phyloP scores from a whole-genome alignment of 2,113 vertebrate species.

The Myrmecophaga tridactyla region DNA sequence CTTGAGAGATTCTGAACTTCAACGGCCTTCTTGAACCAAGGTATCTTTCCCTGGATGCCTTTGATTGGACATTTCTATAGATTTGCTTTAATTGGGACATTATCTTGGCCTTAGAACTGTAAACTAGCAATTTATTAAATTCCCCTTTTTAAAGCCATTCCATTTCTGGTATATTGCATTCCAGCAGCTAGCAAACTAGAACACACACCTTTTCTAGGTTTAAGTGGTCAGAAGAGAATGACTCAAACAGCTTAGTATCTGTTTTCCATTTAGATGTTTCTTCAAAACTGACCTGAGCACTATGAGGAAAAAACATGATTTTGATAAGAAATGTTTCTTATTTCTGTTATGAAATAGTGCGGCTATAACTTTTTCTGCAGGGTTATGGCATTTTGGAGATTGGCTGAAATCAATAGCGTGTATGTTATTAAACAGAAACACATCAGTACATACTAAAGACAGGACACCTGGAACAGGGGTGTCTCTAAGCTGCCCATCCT shows the following conservation, averaged over 20 bases:
- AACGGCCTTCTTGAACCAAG: too few relatives aligned
- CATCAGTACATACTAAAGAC: fast-evolving
- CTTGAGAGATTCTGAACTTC: too few relatives aligned
- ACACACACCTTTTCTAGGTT: background rate
- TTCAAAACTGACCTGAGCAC: background rate
- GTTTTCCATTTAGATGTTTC: background rate
- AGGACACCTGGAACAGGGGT: background rate
- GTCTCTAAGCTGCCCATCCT: too few relatives aligned
- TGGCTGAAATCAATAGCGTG: background rate
- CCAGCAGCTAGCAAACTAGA: too few relatives aligned
- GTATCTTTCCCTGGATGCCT: too few relatives aligned
- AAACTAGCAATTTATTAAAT: too few relatives aligned
- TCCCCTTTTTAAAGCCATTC: too few relatives aligned
- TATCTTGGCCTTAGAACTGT: too few relatives aligned
- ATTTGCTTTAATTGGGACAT: too few relatives aligned
- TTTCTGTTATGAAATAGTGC: background rate
- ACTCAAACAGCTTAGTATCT: background rate
- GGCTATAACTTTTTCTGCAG: background rate
- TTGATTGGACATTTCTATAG: too few relatives aligned
- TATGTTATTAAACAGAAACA: fast-evolving
- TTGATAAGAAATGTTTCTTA: background rate
- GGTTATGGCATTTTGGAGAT: background rate
- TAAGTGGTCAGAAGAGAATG: background rate
- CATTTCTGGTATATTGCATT: too few relatives aligned
- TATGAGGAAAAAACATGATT: background rate